Evolutionary conservation across 2,113 vertebrate genomes (phyloP), one percentile per base, ranked within the genome.

Genomic region (Tiliqua scincoides): DNA sequence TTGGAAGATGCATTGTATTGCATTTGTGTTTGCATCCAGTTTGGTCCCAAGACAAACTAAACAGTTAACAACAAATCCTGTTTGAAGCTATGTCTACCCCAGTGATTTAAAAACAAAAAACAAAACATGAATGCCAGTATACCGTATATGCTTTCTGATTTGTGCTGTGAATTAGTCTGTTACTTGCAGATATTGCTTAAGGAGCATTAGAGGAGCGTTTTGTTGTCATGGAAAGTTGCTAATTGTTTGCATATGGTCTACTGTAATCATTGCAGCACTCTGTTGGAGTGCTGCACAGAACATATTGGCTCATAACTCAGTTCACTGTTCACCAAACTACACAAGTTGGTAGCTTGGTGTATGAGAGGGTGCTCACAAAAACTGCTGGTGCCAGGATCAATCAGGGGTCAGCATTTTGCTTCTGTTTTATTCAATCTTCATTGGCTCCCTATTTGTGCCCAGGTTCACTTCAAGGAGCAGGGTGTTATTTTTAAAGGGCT

Each of bases 141-240:
- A 48, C n/a, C n/a, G n/a, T 72, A 89, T 84, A 74, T 91, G 62
- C 71, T 89, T 40, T 40, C 25, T 86, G 65, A 79, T 91, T 88
- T 90, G 20, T 84, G 6, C 54, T 62, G 81, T 85, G 63, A 88
- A 68, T 85, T 82, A 80, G 68, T 88, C 82, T 59, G 70, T 91
- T 89, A 43, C 23, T 84, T 87, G 86, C 48, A 89, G 5, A n/a
- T 80, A 40, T 27, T 89, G 32, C 76, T 84, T 85, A 73, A 1
- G 79, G 27, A 57, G 67, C 3, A 4, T 7, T 88, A 32, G 62
- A 52, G 23, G 0, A 82, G 73, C 78, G 23, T 63, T 85, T 68
- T 21, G 0, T 62, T 89, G 71, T 48, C 63, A 37, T 9, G 67
- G 68, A 79, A 86, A 86, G 27, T 15, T 78, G 10, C 1, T 62